Evolutionary conservation across 2,113 vertebrate genomes (phyloP).

Genomic region (Dolichallabes microphthalmus): DNA sequence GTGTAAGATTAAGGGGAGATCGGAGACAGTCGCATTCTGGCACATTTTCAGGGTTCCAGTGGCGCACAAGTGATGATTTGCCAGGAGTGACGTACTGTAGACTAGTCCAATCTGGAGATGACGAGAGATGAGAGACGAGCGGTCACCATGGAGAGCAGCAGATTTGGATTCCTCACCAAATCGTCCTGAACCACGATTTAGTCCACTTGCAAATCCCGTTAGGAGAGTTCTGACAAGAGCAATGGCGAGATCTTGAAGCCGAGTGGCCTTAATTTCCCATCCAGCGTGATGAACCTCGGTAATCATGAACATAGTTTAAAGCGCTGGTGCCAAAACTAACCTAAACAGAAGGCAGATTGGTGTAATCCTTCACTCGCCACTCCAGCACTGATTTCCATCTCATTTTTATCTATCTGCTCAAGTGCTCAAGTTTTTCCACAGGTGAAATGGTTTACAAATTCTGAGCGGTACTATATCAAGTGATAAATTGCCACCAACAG

Average conservation of each 20-base stretch:
- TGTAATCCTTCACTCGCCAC: conserved; percentile 39
- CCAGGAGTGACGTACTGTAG: no score
- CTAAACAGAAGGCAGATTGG: neutral
- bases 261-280: conserved; percentile 2
- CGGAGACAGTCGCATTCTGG: neutral
- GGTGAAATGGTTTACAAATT: conserved; percentile 5
- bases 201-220: neutral
- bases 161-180: neutral
- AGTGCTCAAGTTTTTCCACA: conserved; percentile 22
- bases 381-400: conserved; percentile 30
- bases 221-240: neutral
- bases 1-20: neutral
- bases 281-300: neutral
- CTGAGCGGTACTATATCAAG: neutral
- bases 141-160: neutral
- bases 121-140: neutral
- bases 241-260: neutral
- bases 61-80: neutral
- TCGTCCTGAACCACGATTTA: neutral
- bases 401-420: conserved; percentile 39
- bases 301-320: neutral
- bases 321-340: conserved; percentile 11
- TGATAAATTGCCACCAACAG: conserved; percentile 1
- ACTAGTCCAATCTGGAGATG: neutral
- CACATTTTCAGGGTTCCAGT: conserved; percentile 1